phyloP scores from a whole-genome alignment of 1,140 invertebrate genomes.

The Latrodectus geometricus region DNA sequence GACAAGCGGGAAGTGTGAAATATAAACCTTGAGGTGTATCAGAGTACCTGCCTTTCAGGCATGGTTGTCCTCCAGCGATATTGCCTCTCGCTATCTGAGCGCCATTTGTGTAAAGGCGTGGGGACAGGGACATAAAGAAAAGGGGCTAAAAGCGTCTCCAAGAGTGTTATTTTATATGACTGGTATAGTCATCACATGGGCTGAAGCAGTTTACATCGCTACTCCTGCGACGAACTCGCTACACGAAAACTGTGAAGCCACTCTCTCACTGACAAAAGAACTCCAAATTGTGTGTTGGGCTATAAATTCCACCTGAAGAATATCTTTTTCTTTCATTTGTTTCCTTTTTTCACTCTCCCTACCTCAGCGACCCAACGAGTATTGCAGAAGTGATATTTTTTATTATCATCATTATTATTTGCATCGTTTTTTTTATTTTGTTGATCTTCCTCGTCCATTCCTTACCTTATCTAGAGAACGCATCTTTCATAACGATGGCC shows the following conservation, averaged over 20 bases:
- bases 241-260: neutral
- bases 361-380: neutral
- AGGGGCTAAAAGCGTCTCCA: neutral
- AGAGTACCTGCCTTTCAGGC: conserved; percentile 8
- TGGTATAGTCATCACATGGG: neutral
- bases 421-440: conserved; percentile 12
- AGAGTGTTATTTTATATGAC: conserved; percentile 28
- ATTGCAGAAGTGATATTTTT: neutral
- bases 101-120: neutral
- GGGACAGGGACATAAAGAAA: neutral
- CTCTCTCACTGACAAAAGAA: conserved; percentile 15
- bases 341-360: neutral
- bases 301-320: conserved; percentile 25
- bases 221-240: neutral
- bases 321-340: neutral
- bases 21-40: neutral
- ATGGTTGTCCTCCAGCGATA: neutral
- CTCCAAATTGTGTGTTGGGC: conserved; percentile 17
- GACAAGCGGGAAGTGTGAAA: neutral
- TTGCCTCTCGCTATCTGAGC: conserved; percentile 20
- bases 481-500: conserved; percentile 33
- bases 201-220: neutral
- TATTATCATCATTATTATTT: conserved; percentile 35
- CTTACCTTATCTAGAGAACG: conserved; percentile 14
- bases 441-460: neutral